phyloP scores from a whole-genome alignment of 1,140 invertebrate genomes.

The Leptoteleia sp. region DNA sequence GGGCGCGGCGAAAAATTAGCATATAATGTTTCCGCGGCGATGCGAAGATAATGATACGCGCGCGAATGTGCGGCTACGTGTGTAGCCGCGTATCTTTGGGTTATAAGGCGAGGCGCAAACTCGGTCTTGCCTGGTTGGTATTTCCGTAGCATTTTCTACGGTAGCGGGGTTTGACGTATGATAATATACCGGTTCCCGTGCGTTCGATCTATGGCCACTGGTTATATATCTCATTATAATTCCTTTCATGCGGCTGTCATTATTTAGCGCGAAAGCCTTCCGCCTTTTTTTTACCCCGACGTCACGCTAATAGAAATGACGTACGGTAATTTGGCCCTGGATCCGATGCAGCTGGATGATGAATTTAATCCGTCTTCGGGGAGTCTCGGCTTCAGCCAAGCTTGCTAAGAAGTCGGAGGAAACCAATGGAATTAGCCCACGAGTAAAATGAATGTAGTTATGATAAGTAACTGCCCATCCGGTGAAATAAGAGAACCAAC shows the following conservation, averaged over 20 bases:
- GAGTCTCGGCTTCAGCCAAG: conserved; percentile 12
- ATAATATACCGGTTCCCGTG: conserved; percentile 69
- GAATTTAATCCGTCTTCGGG: conserved; percentile 56
- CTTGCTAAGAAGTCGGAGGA: conserved; percentile 12
- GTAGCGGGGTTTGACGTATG: conserved; percentile 70
- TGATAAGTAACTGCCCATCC: conserved; percentile 42
- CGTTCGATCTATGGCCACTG: conserved; percentile 56
- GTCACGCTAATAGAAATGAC: conserved; percentile 55
- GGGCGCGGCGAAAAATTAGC: conserved; percentile 55
- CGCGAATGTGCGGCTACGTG: conserved; percentile 26
- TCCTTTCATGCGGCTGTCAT: conserved; percentile 70
- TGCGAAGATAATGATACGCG: conserved; percentile 57
- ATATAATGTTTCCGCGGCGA: conserved; percentile 60
- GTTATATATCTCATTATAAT: conserved; percentile 70
- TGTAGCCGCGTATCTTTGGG: conserved; percentile 42
- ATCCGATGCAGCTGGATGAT: conserved; percentile 35
- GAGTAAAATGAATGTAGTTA: conserved; percentile 27
- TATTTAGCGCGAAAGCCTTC: conserved; percentile 62
- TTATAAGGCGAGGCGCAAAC: conserved; percentile 67
- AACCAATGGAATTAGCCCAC: conserved; percentile 17
- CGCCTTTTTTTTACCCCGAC: conserved; percentile 32
- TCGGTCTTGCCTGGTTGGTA: conserved; percentile 67
- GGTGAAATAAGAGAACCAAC: conserved; percentile 1
- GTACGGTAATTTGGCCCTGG: conserved; percentile 48
- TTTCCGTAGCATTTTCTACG: conserved; percentile 64